Evolutionary conservation across 2,888 invertebrate species (phyloP), one percentile per base, ranked within the genome.

Genomic region (Rhagonycha fulva): DNA sequence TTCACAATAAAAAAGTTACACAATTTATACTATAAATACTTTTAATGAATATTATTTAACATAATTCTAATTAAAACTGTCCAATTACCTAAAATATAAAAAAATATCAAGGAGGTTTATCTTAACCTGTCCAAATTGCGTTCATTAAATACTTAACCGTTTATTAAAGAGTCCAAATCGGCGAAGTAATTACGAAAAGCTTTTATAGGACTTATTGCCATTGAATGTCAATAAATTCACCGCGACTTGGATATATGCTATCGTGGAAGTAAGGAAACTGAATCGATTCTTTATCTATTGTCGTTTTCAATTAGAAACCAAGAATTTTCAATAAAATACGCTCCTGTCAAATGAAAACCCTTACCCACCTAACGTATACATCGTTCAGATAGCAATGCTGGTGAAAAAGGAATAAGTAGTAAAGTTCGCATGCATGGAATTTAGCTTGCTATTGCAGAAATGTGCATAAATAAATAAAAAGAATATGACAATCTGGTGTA

Each of bases 271-370:
- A 72, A 68, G 76, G 78, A 80, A 79, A 80, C 77, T 74, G 77
- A 80, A 81, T 82, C 81, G 80, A 82, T 82, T 79, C 80, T 81
- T 80, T 80, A 81, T 81, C 81, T 78, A 81, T 81, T 81, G 82
- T 81, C 80, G 78, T 80, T 81, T 82, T 82, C 81, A 82, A 82
- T 82, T 82, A 82, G 79, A 78, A 77, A 74, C 76, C 73, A 78
- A 80, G 81, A 82, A 82, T 82, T 82, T 82, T 78, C 82, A 82
- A 82, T 81, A 82, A 81, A 81, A 80, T 80, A 79, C 79, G 76
- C 76, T 75, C 77, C 79, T 81, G 82, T 81, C 82, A 78, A 79
- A 78, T 81, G 71, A 72, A 76, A 80, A 78, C 70, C 74, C 78
- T 68, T 76, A 47, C 62, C 74, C 66, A 74, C 72, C 76, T 74